Percentiles rank a stretch among this genome's conserved stretches.
These are phyloP conservation scores for Zoanthus sansibaricus DNA, from an alignment of 92 coral and sea anemone genomes.

Conservation along the genomic window DNA sequence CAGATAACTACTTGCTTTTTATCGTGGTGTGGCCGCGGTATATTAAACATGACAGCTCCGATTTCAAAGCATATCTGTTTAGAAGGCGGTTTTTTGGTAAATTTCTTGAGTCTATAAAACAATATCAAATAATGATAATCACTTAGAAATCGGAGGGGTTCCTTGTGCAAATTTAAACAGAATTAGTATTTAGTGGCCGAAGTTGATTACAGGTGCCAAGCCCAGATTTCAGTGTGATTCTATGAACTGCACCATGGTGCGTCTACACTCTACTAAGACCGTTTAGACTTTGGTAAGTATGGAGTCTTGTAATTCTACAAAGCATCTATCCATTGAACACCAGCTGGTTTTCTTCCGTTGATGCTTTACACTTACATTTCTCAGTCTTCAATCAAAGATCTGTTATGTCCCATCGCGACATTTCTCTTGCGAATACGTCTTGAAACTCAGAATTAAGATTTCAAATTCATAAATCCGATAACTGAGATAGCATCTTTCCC, in stretches of 20 bases:
- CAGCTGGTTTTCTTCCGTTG: neutral
- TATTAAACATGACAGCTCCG: neutral
- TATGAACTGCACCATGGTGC: neutral
- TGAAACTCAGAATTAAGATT: neutral
- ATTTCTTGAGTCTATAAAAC: neutral
- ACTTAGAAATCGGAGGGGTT: conserved; percentile 12
- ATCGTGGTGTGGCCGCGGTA: neutral
- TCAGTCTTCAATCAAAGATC: neutral
- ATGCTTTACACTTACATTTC: neutral
- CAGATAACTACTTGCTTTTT: neutral
- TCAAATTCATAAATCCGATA: neutral
- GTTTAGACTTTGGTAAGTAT: neutral
- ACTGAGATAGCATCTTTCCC: neutral
- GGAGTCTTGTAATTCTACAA: neutral
- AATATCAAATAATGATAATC: conserved; percentile 14
- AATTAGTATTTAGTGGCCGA: conserved; percentile 6
- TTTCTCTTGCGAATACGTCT: neutral
- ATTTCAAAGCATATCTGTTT: neutral
- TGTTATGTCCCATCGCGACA: neutral
- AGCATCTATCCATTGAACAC: neutral
- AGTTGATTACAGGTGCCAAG: conserved; percentile 22
- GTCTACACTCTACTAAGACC: neutral
- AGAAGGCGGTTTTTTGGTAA: conserved; percentile 16
- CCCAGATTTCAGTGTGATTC: conserved; percentile 13
- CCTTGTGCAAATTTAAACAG: conserved; percentile 16